A percentile compares a stretch with the other conserved stretches of the same genome.
Conservation (phyloP, 2,888 invertebrate species). For the Cephus pygmeus region DNA sequence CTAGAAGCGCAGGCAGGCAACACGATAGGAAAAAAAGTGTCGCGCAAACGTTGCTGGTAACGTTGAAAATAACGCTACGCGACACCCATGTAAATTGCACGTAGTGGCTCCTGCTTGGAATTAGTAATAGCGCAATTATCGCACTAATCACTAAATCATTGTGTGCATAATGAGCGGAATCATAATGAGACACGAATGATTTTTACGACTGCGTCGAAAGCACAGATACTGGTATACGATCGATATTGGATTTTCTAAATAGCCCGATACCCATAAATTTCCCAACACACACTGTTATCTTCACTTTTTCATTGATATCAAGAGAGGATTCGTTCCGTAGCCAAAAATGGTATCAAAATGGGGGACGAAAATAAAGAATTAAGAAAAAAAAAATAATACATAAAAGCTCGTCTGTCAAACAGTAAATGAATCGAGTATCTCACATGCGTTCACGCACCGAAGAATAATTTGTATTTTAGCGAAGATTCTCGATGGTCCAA, state of each 20-base stretch:
- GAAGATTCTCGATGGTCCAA: neutral
- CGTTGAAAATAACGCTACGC: slow-evolving; percentile 3
- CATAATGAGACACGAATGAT: neutral
- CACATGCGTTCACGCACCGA: neutral
- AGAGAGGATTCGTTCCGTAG: neutral
- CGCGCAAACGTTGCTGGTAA: neutral
- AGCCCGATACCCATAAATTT: neutral
- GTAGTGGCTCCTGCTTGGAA: neutral
- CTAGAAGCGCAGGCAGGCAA: neutral
- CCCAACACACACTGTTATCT: slow-evolving; percentile 4
- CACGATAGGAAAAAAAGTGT: neutral
- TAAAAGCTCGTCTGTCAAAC: neutral
- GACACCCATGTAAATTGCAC: slow-evolving; percentile 1
- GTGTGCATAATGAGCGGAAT: neutral
- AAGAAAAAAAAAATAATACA: neutral
- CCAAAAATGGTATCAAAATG: neutral
- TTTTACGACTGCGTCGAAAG: neutral
- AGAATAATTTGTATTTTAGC: neutral
- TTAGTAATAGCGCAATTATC: slow-evolving; percentile 20
- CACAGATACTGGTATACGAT: neutral
- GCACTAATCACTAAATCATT: slow-evolving; percentile 22
- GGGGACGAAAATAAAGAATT: slow-evolving; percentile 9
- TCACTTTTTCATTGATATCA: slow-evolving; percentile 8
- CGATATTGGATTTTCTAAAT: neutral
- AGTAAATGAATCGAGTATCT: neutral